These are phyloP conservation scores for Lepilemur ruficaudatus DNA, from an alignment of 2,797 vertebrate genomes.

Conservation along the genomic window DNA sequence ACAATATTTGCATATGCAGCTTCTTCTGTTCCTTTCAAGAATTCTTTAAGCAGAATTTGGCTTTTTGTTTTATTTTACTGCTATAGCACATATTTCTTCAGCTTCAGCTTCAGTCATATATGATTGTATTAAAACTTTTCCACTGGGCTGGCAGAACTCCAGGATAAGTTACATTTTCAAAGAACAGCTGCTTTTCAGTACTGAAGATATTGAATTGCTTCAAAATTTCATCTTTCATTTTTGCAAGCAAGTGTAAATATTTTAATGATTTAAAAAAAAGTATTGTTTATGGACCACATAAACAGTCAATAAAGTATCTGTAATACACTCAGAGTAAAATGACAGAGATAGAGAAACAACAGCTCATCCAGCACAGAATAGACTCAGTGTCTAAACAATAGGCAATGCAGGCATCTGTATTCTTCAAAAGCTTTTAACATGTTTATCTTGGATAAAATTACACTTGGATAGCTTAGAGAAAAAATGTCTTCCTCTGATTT, in stretches of 20 bases:
- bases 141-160: background rate
- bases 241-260: background rate
- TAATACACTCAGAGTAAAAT: background rate
- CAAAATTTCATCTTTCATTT: background rate
- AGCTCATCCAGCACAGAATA: background rate
- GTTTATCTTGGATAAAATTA: background rate
- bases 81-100: background rate
- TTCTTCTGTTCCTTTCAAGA: background rate
- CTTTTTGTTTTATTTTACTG: background rate
- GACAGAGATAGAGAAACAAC: background rate
- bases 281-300: background rate
- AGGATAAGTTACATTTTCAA: constrained; percentile 11
- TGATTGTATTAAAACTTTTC: background rate
- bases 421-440: background rate
- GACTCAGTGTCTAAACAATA: background rate
- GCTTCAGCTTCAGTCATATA: background rate
- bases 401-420: background rate
- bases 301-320: background rate
- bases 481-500: background rate
- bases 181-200: constrained; percentile 16
- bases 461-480: background rate
- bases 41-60: background rate
- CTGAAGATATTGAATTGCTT: background rate
- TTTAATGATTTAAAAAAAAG: background rate
- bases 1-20: background rate